Evolutionary conservation across 2,888 invertebrate species (phyloP).

Genomic region (Pseudococcus longispinus): DNA sequence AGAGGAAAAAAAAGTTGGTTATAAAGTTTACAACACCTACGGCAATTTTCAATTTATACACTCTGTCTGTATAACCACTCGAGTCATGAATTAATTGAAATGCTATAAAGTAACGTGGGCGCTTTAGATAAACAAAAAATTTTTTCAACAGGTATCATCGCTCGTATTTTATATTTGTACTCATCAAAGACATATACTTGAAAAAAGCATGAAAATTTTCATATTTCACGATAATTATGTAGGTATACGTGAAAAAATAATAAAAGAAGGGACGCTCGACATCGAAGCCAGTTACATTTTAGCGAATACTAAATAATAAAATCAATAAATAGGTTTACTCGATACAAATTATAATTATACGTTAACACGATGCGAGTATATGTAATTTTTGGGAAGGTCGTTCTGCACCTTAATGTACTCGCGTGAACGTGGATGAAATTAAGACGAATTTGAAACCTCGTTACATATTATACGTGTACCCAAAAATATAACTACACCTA

Average conservation of each 20-base stretch:
- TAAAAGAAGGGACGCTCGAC: neutral
- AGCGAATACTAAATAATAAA: constrained; percentile 2
- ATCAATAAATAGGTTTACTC: constrained; percentile 4
- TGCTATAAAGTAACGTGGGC: neutral
- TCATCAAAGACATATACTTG: neutral
- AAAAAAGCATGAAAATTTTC: neutral
- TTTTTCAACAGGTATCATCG: neutral
- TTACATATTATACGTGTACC: neutral
- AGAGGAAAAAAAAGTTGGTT: neutral
- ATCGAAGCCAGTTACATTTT: neutral
- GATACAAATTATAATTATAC: constrained; percentile 28
- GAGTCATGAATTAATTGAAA: constrained; percentile 8
- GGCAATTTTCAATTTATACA: neutral
- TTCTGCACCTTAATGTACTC: neutral
- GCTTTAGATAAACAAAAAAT: neutral
- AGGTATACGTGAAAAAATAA: neutral
- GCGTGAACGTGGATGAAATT: neutral
- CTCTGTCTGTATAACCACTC: neutral
- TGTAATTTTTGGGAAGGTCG: neutral
- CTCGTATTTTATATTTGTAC: neutral
- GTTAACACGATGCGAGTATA: neutral
- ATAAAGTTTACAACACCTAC: neutral
- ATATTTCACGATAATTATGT: neutral
- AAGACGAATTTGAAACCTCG: neutral
- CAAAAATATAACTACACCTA: neutral